Base-by-base conservation (phyloP, 2,113 vertebrate genomes). In the Psophia crepitans region DNA sequence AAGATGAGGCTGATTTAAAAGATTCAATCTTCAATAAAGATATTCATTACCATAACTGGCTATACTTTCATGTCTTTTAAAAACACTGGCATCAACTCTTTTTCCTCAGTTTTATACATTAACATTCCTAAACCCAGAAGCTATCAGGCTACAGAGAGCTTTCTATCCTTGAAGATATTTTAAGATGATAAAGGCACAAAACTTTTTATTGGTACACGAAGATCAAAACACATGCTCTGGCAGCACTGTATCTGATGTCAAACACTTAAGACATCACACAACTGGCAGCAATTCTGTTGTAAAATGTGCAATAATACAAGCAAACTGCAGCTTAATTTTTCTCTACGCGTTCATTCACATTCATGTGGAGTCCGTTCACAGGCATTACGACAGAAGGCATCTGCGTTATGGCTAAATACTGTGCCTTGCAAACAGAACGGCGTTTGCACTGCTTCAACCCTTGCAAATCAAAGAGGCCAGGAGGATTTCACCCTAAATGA, bases 401-500 rank as follows among this genome's bases (percentile, higher is more conserved):
- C 90, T 97, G 95, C 90, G 48, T 95, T 78, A 88, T 94, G 92
- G 88, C 88, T n/a, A 46, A 84, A 93, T 78, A 70, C 33, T 41
- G 35, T 4, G 44, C 22, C 44, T 14, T 54, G 56, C 90, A 97
- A 90, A 97, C 86, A 95, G 68, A 78, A 43, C 1, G 5, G 43
- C 1, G 1, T 33, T 74, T 54, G 82, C 43, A 58, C 83, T 80
- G 71, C 16, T 77, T 33, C 79, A 57, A 65, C 41, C 63, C 86
- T 23, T 32, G 66, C 71, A 63, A 77, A 74, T 33, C 91, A 89
- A 78, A 53, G 71, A 27, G 80, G 35, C 80, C 51, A 9, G 15
- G 39, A 94, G 83, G 76, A 74, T 89, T 84, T 80, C 54, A 46
- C 76, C 63, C 80, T 17, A 77, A 86, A 74, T 22, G 46, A 84